Percentiles rank a stretch among this genome's conserved stretches.
These are phyloP conservation scores for Homarus americanus DNA, from an alignment of 1,140 invertebrate species.

Conservation along the genomic window DNA sequence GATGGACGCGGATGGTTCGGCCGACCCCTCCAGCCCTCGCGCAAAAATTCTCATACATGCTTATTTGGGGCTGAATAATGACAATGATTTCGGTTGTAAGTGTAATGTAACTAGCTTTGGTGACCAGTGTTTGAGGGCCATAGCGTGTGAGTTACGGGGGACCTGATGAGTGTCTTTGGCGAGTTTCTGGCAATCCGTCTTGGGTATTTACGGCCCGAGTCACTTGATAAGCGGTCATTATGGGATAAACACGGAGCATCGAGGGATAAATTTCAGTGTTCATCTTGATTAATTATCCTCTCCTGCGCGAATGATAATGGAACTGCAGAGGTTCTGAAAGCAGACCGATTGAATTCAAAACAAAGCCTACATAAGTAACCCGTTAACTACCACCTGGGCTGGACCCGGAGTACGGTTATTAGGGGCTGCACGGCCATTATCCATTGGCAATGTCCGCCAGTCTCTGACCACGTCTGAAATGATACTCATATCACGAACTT, in stretches of 20 bases:
- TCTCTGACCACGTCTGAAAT: background rate
- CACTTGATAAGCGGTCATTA: conserved; percentile 70
- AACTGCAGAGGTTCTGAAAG: conserved; percentile 63
- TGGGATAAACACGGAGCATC: conserved; percentile 55
- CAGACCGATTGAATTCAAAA: conserved; percentile 65
- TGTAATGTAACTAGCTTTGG: conserved; percentile 72
- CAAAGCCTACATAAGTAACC: conserved; percentile 60
- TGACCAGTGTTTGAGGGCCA: conserved; percentile 71
- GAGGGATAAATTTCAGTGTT: conserved; percentile 61
- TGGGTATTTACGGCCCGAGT: conserved; percentile 60
- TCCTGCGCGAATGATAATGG: conserved; percentile 59
- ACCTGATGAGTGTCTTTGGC: conserved; percentile 70
- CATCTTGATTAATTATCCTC: conserved; percentile 66
- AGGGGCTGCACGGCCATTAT: background rate
- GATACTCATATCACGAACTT: background rate
- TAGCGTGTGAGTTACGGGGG: conserved; percentile 57
- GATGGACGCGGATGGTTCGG: background rate
- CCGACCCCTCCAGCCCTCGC: conserved; percentile 32
- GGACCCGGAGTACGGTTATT: conserved; percentile 27
- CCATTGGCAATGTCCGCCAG: conserved; percentile 1
- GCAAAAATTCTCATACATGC: conserved; percentile 64
- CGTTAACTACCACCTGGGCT: conserved; percentile 14
- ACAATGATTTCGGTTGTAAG: conserved; percentile 69
- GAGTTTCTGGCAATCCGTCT: conserved; percentile 66
- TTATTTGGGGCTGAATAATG: conserved; percentile 71